Conservation (phyloP, 2,888 invertebrate genomes). For the Blastobasis lacticolella region DNA sequence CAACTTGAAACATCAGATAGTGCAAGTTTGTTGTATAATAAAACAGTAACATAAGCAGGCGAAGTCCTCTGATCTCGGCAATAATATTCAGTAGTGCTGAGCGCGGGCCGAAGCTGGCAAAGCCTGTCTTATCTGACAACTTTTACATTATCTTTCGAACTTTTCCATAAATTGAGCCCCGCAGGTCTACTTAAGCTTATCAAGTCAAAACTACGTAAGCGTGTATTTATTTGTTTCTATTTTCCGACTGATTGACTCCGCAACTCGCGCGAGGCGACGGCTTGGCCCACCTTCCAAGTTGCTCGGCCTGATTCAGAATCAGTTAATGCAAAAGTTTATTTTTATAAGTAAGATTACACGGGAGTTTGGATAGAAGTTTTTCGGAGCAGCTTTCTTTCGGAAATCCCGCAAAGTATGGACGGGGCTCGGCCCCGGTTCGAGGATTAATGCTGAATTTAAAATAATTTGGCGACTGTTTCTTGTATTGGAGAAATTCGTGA, state of each 20-base stretch:
- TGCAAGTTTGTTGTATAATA: conserved; percentile 21
- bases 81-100: conserved; percentile 45
- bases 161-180: conserved; percentile 59
- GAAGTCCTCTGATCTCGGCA: conserved; percentile 28
- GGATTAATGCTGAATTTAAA: conserved; percentile 70
- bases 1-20: conserved; percentile 4
- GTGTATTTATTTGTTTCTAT: conserved; percentile 70
- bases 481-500: conserved; percentile 40
- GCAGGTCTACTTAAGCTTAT: conserved; percentile 58
- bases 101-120: conserved; percentile 39
- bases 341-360: conserved; percentile 76
- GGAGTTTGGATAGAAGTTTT: conserved; percentile 63
- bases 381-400: conserved; percentile 62
- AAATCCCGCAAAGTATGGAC: conserved; percentile 66
- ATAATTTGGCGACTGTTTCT: conserved; percentile 54
- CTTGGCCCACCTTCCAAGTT: conserved; percentile 57
- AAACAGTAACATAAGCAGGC: conserved; percentile 35
- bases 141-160: conserved; percentile 63
- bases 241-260: conserved; percentile 63
- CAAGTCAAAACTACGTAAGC: conserved; percentile 67
- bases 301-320: conserved; percentile 66
- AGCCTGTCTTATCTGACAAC: conserved; percentile 63
- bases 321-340: conserved; percentile 76
- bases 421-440: conserved; percentile 44
- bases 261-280: conserved; percentile 46